Conservation (phyloP, 2,113 vertebrate genomes). For the Crotalus helleri region DNA sequence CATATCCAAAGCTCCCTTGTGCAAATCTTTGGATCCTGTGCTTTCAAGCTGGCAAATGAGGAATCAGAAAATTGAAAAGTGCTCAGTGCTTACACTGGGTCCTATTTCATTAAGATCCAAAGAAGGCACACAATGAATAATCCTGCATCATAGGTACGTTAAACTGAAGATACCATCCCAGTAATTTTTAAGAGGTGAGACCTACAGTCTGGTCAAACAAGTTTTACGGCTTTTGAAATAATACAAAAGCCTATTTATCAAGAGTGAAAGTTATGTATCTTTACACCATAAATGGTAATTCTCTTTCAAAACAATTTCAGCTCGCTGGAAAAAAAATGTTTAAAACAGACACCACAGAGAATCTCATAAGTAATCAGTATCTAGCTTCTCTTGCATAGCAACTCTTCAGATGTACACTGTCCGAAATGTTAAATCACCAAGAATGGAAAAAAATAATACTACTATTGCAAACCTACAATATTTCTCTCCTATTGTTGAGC, state of each 20-base stretch:
- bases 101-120: slow-evolving; percentile 50
- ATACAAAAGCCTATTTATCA: not conserved
- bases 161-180: not conserved
- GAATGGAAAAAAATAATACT: slow-evolving; percentile 36
- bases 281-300: not conserved
- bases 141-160: not conserved
- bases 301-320: not conserved
- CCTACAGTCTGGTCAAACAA: not conserved
- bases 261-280: not conserved
- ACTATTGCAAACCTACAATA: slow-evolving; percentile 8
- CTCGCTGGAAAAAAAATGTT: not conserved
- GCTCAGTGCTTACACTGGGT: slow-evolving; percentile 45
- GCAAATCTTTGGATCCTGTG: slow-evolving; percentile 47
- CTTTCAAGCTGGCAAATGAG: slow-evolving; percentile 65
- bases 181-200: not conserved
- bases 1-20: not conserved
- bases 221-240: not conserved
- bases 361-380: slow-evolving; percentile 8
- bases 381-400: slow-evolving; percentile 10
- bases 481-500: slow-evolving; percentile 1
- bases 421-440: slow-evolving; percentile 45
- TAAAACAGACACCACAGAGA: not conserved
- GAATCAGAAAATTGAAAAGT: slow-evolving; percentile 52
- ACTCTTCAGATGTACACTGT: slow-evolving; percentile 45
- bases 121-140: not conserved